These are phyloP conservation scores for Engystomops pustulosus DNA, from an alignment of 2,113 vertebrate species.

Conservation along the genomic window DNA sequence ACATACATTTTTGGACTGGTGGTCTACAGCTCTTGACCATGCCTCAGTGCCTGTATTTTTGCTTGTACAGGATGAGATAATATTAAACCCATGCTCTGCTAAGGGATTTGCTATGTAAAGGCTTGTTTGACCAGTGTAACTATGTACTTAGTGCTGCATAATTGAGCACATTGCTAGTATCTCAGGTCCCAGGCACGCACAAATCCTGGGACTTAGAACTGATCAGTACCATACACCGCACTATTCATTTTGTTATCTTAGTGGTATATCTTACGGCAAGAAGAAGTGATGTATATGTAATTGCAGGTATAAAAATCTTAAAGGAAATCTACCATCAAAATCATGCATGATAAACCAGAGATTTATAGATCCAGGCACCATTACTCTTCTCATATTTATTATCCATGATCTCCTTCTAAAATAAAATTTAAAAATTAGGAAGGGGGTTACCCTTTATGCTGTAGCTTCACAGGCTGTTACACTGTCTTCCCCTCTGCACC, in stretches of 20 bases:
- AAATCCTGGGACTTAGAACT: conserved; percentile 31
- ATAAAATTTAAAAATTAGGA: too few species aligned
- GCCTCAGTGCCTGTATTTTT: conserved; percentile 48
- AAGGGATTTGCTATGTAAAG: conserved; percentile 62
- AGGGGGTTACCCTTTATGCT: too few species aligned
- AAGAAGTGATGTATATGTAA: background rate
- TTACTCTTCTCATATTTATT: too few species aligned
- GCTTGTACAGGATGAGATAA: conserved; percentile 70
- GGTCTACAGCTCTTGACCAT: conserved; percentile 62
- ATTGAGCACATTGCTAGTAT: conserved; percentile 56
- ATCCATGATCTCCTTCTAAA: too few species aligned
- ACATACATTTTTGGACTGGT: background rate
- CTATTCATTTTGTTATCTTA: background rate
- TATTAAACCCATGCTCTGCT: conserved; percentile 70
- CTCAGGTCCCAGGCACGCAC: conserved; percentile 46
- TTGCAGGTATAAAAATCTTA: background rate
- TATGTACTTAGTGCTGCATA: conserved; percentile 53
- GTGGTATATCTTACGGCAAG: background rate
- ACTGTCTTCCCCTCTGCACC: too few species aligned
- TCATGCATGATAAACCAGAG: too few species aligned
- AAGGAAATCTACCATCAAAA: too few species aligned
- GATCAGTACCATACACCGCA: background rate
- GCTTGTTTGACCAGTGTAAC: conserved; percentile 60
- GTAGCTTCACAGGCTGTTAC: too few species aligned
- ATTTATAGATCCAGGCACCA: too few species aligned